Base-by-base conservation (phyloP, 2,113 vertebrate species). In the Centropristis striata region DNA sequence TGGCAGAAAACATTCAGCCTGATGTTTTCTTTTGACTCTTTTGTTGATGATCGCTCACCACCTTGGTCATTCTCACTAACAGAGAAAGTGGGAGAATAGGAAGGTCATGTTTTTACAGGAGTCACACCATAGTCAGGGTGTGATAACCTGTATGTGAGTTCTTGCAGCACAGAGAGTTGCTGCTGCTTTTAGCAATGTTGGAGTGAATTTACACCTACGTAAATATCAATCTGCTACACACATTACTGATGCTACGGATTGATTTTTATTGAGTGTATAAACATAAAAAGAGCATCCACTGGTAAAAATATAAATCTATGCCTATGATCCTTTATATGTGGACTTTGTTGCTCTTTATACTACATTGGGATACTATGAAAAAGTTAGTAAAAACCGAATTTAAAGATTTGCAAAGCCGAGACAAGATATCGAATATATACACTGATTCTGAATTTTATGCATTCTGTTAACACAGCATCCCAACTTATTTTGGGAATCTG, bases 1-100 rank as follows among this genome's bases (percentile, higher is more conserved):
- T 23, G 25, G 21, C 44, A 32, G 13, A 78, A 51, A 60, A 44
- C 28, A 32, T 9, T 5, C 10, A 67, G 37, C 15, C 4, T 50
- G 2, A 5, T 50, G 20, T 57, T 63, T 73, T 36, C 63, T 50
- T 53, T 67, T 58, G 44, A 53, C 14, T 67, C 39, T 32, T 44
- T 54, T 44, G 21, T 36, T 32, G 36, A 60, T 1, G 2, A 55
- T 9, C 13, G 1, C 27, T 67, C 12, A 2, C 36, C 23, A 27
- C 36, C 37, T 68, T 8, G 18, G 25, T 46, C 9, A n/a, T 37
- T 44, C 16, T 66, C 44, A 36, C 28, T 60, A 61, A 4, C 14
- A 55, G 25, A 70, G 27, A 11, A 68, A 20, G 44, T 15, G 2
- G 18, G 3, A 16, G 37, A 63, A 73, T 4, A 28, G 42, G 13